Percentiles rank a stretch among this genome's conserved stretches.
phyloP scores from a whole-genome alignment of 2,888 invertebrate genomes.

The Cosmopolites sordidus region DNA sequence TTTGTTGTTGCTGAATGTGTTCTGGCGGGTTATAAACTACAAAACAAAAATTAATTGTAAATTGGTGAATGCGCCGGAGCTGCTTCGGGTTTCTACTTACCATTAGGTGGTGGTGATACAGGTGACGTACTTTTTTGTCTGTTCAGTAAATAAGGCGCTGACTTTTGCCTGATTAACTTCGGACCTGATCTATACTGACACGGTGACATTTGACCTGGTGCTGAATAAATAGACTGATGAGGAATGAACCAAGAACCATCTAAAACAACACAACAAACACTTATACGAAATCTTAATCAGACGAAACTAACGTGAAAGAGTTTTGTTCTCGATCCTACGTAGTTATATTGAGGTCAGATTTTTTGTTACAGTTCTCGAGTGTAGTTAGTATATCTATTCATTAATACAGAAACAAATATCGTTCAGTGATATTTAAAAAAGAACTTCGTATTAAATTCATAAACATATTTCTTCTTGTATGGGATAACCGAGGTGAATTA shows the following conservation, averaged over 20 bases:
- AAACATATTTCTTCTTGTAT: no score
- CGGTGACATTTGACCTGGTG: conserved; percentile 42
- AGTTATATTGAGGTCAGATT: no score
- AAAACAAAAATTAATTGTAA: conserved; percentile 25
- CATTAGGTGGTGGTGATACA: conserved; percentile 46
- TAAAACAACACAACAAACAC: no score
- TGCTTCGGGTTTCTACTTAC: conserved; percentile 38
- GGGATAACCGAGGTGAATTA: no score
- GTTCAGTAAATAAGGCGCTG: conserved; percentile 47
- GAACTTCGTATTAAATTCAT: no score
- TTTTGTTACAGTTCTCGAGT: no score
- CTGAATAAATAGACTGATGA: conserved; percentile 47
- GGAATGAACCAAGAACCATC: conserved; percentile 50
- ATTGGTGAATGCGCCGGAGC: background rate
- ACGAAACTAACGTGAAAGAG: no score
- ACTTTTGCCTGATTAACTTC: conserved; percentile 38
- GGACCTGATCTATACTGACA: conserved; percentile 41
- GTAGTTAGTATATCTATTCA: no score
- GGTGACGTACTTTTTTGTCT: conserved; percentile 45
- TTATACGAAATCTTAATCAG: no score
- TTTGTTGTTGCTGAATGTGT: conserved; percentile 46
- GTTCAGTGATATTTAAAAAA: no score
- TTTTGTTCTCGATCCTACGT: no score
- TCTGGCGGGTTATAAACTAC: conserved; percentile 48
- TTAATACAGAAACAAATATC: no score